Evolutionary conservation across 2,888 invertebrate species (phyloP).

Genomic region (Phyto melanocephala): DNA sequence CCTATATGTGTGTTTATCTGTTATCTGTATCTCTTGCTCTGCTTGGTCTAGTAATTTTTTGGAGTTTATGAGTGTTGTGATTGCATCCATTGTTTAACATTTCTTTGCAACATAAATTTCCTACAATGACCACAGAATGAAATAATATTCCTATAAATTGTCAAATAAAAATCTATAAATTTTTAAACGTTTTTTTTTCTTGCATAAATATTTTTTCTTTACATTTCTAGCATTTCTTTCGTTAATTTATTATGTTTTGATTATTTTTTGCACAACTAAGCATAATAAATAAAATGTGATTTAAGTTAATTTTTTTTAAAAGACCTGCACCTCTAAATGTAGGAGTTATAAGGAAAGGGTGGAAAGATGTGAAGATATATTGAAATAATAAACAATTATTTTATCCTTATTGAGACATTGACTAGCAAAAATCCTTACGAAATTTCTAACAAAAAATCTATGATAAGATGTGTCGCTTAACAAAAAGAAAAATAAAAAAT

Average conservation of each 20-base stretch:
- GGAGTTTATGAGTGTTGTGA: slow-evolving; percentile 2
- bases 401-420: too few species aligned
- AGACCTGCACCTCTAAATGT: too few species aligned
- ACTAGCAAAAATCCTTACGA: too few species aligned
- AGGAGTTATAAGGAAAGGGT: too few species aligned
- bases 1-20: neutral
- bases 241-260: neutral
- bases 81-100: slow-evolving; percentile 35
- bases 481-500: too few species aligned
- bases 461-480: too few species aligned
- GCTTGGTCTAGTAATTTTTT: neutral
- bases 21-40: neutral
- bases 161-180: slow-evolving; percentile 34
- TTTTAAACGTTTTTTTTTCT: neutral
- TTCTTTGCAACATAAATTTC: slow-evolving; percentile 33
- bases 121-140: slow-evolving; percentile 42
- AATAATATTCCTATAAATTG: slow-evolving; percentile 46
- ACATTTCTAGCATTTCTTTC: too few species aligned
- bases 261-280: neutral
- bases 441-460: too few species aligned
- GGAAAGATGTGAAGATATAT: too few species aligned
- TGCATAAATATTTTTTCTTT: neutral
- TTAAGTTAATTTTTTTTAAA: too few species aligned
- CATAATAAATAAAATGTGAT: too few species aligned
- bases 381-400: too few species aligned